Evolutionary conservation across 2,797 vertebrate species (phyloP).

Genomic region (Myotis myotis): DNA sequence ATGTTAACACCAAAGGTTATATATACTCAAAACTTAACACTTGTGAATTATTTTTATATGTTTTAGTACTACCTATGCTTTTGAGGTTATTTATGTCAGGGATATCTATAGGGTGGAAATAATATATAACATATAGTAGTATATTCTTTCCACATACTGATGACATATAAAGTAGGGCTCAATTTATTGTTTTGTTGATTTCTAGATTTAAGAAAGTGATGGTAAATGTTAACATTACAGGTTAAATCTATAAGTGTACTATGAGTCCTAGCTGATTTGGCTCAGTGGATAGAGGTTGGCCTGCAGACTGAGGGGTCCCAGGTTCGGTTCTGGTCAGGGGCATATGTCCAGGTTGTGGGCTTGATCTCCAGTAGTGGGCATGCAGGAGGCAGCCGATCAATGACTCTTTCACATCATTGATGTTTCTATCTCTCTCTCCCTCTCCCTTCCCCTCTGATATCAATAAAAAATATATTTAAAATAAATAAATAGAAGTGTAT

Average conservation of each 20-base stretch:
- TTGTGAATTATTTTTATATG: conserved; percentile 5
- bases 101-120: not conserved
- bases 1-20: not conserved
- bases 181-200: not conserved
- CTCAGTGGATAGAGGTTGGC: too few relatives aligned
- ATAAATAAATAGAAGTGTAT: not conserved
- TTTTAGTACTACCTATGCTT: not conserved
- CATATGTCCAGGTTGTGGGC: too few relatives aligned
- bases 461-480: too few relatives aligned
- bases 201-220: not conserved
- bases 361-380: too few relatives aligned
- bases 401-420: too few relatives aligned
- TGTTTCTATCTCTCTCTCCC: too few relatives aligned
- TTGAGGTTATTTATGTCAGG: not conserved
- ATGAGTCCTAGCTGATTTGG: not conserved
- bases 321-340: too few relatives aligned
- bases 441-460: too few relatives aligned
- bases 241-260: not conserved
- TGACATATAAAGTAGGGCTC: not conserved
- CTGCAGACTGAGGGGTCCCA: too few relatives aligned
- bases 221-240: not conserved
- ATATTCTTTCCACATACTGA: not conserved
- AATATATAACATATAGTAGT: not conserved
- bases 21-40: not conserved
- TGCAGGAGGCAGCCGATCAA: too few relatives aligned